phyloP scores from a whole-genome alignment of 2,797 vertebrate genomes.

The Bryconaethiops microstoma region DNA sequence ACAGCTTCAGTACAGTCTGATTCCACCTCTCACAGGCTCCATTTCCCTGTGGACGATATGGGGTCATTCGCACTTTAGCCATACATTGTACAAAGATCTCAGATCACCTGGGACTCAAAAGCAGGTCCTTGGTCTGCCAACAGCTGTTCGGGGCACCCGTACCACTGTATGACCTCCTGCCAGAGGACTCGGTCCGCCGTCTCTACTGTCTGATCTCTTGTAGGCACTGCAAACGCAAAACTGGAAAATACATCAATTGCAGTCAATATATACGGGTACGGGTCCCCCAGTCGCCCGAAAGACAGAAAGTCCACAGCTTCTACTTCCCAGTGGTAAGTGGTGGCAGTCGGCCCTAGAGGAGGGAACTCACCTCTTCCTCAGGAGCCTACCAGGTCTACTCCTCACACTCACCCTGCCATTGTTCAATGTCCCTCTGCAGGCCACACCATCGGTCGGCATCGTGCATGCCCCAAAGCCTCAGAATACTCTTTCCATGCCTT shows the following conservation, averaged over 20 bases:
- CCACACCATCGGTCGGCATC: neutral
- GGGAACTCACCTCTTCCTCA: neutral
- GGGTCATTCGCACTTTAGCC: too few species aligned
- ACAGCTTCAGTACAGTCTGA: constrained; percentile 9
- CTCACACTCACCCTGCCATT: neutral
- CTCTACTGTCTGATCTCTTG: neutral
- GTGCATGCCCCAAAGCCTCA: neutral
- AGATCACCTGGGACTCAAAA: too few species aligned
- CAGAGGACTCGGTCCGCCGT: neutral
- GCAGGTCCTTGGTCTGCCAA: too few species aligned
- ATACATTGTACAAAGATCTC: neutral
- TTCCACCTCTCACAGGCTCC: neutral
- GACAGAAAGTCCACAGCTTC: neutral
- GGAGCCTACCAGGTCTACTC: neutral
- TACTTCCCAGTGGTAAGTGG: neutral
- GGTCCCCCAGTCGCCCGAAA: neutral
- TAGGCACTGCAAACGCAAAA: neutral
- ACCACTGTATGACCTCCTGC: neutral
- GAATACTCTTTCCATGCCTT: neutral
- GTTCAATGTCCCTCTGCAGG: neutral
- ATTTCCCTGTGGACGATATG: constrained; percentile 11
- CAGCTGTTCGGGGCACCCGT: too few species aligned
- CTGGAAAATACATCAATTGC: neutral
- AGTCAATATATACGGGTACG: neutral
- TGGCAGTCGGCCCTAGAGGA: neutral